Base-by-base conservation (phyloP, 2,888 invertebrate genomes). In the Erebia ligea region DNA sequence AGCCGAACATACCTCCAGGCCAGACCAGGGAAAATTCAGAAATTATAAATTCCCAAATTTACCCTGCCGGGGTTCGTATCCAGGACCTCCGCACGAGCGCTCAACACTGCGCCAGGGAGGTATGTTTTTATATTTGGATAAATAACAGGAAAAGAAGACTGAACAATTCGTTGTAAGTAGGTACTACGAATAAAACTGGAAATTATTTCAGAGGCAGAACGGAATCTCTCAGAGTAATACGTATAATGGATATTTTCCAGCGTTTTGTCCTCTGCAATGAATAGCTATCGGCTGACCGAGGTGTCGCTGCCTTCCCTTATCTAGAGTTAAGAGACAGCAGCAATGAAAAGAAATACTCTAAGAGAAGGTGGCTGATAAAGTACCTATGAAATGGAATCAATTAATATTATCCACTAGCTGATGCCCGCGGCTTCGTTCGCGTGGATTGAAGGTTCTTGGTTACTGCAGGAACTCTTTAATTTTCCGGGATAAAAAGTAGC, bases 201-300 rank as follows among this genome's bases (percentile, higher is more conserved):
- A 40, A 59, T 42, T 59, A 42, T 59, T 42, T 59, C 10, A 42
- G 15, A 42, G 25, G 15, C 56, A 13, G 56, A 57, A 57, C 56
- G 17, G n/a, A 58, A 40, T 59, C 40, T 58, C 17, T 40, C 25
- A 54, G 10, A 21, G 56, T 57, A 57, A 57, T 25, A 6, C 34
- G 34, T 34, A 59, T 42, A 17, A 40, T 59, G 59, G 59, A 42
- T 59, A 59, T 42, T 59, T 40, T 59, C n/a, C 58, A 59, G 42
- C 25, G 40, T 59, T 40, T 42, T 17, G 17, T 42, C 40, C n/a
- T 25, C 57, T 34, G 17, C 17, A 45, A 62, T 48, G 62, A 62
- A 62, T 62, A 19, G 25, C 48, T 45, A 15, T 15, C 15, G 45
- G 45, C 62, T 21, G 64, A 48, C 64, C 34, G 64, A 63, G 62